Base-by-base conservation (phyloP, 2,797 vertebrate species). In the Poeciliopsis infans region DNA sequence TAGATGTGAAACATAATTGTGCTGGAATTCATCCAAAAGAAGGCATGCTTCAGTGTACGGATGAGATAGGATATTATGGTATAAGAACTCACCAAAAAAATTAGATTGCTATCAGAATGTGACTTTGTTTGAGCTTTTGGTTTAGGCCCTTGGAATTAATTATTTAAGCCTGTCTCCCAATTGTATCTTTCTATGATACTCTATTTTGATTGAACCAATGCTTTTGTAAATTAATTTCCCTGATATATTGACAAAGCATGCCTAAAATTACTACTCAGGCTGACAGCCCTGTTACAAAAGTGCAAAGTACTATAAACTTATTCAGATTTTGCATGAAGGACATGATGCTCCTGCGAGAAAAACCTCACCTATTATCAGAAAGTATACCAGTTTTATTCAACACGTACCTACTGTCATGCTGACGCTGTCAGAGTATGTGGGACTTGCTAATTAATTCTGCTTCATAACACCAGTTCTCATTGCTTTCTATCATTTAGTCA, bases 371-470 rank as follows among this genome's bases (percentile, higher is more conserved):
- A 41, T 82, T 83, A 64, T 88, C 77, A 80, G 75, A 85, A 84
- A 83, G 36, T 79, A 76, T 74, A 80, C 80, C 74, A 57, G 57
- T 82, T 88, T 86, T 69, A 86, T 90, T 86, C 76, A 80, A 18
- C 74, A 36, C 68, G 71, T 64, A 87, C 80, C 74, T 25, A 5
- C 57, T 20, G 55, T 69, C 77, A 79, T 57, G 45, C 72, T 84
- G 72, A 78, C 69, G 69, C 39, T 76, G 28, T 57, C 73, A 71
- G 41, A 79, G 51, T 39, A 15, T 78, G 76, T 75, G 68, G 72
- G 61, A 20, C 31, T 75, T 61, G 55, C 76, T 84, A 91, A 83
- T 89, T 83, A 87, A 81, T 68, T 57, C 77, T 70, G 45, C 53
- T 72, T 71, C 70, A 5, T 75, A 83, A 78, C 78, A 80, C 51